These are phyloP conservation scores for Hetaerina americana DNA, from an alignment of 1,140 invertebrate genomes.

Conservation along the genomic window DNA sequence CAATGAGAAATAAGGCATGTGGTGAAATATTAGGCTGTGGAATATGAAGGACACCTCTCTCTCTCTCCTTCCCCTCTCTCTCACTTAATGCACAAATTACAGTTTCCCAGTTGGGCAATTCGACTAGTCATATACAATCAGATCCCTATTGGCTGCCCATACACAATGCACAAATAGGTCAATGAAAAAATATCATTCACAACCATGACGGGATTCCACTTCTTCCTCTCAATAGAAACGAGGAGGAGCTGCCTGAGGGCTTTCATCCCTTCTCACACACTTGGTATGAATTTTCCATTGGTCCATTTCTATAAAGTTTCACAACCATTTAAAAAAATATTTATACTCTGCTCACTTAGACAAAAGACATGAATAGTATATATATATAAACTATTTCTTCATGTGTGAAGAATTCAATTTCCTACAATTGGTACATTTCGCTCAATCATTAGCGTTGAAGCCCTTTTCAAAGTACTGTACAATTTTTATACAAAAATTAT, in stretches of 20 bases:
- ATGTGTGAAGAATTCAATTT: not conserved
- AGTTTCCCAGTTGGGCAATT: not conserved
- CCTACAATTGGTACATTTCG: too few relatives aligned
- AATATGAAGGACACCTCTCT: not conserved
- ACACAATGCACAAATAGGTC: not conserved
- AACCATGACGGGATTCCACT: not conserved
- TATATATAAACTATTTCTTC: not conserved
- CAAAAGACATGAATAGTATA: not conserved
- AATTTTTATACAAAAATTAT: too few relatives aligned
- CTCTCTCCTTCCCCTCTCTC: not conserved
- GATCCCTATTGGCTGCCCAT: not conserved
- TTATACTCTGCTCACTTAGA: not conserved
- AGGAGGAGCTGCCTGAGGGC: not conserved
- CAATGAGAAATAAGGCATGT: not conserved
- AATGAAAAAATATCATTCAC: not conserved
- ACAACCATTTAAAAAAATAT: constrained; percentile 1
- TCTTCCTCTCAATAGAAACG: not conserved
- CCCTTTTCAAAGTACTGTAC: too few relatives aligned
- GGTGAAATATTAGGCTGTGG: not conserved
- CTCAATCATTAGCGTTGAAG: too few relatives aligned
- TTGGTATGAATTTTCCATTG: not conserved
- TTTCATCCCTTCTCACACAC: too few relatives aligned
- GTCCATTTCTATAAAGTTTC: not conserved
- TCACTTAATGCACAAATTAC: too few relatives aligned
- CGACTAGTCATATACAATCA: not conserved